phyloP scores from a whole-genome alignment of 2,888 invertebrate species.

The Hydrotaea diabolus region DNA sequence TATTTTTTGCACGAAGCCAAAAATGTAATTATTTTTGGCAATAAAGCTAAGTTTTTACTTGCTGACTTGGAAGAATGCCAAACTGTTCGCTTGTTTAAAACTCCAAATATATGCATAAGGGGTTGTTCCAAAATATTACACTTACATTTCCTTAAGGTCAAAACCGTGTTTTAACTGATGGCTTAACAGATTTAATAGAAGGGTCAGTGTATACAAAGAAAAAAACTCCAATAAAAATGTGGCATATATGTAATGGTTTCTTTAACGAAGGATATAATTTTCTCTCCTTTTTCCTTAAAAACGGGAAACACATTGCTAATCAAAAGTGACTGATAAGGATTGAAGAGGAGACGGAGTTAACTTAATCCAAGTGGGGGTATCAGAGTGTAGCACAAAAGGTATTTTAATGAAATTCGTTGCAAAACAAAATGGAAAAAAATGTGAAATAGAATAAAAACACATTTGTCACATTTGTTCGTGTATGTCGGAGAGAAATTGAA shows the following conservation, averaged over 20 bases:
- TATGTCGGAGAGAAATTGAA: background rate
- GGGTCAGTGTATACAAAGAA: background rate
- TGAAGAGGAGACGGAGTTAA: background rate
- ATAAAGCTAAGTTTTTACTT: too few species aligned
- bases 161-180: too few species aligned
- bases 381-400: background rate
- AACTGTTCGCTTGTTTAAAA: too few species aligned
- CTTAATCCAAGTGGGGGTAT: background rate
- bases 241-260: background rate
- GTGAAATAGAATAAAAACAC: background rate
- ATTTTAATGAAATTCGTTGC: background rate
- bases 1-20: too few species aligned
- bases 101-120: too few species aligned
- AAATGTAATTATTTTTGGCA: too few species aligned
- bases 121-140: too few species aligned
- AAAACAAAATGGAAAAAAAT: background rate
- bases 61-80: too few species aligned
- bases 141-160: too few species aligned
- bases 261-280: background rate
- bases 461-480: conserved; percentile 9
- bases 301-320: background rate
- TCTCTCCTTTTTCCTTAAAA: background rate
- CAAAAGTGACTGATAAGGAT: background rate
- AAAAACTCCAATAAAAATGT: conserved; percentile 2
- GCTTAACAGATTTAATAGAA: too few species aligned